Evolutionary conservation across 2,797 vertebrate genomes (phyloP), one percentile per base, ranked within the genome.

Genomic region (Etheostoma perlongum): DNA sequence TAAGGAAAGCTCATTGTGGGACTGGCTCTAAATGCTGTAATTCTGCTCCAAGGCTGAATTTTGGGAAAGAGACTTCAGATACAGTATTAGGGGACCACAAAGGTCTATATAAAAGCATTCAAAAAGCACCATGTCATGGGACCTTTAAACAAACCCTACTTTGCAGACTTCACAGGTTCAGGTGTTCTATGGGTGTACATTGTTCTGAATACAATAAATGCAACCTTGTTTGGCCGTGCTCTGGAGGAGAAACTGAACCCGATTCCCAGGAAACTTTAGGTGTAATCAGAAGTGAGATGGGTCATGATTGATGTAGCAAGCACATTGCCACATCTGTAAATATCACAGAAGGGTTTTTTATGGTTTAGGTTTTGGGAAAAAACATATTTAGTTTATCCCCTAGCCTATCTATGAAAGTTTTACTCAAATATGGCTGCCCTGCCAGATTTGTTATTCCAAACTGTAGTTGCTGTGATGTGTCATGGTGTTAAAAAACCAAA

Each of bases 371-470:
- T 48, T 72, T 47, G 11, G 4, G 19, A 69, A 68, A 68, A 27
- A 58, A 52, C 51, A 59, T 4, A 27, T 72, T 6, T 30, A 1
- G 68, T 55, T 65, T 59, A 60, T 62, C 18, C 44, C n/a, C 1
- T 1, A 10, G 25, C 60, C 30, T 33, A 48, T 71, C 72, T 65
- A 67, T 72, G 47, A 74, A 59, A 23, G 18, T 63, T 62, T 68
- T 49, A 48, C 23, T 44, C 55, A 61, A 47, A 57, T 36, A 60
- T 25, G 19, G 23, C 62, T 42, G 36, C 67, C 49, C 36, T 65
- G 51, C 19, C 52, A 18, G 60, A 61, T 67, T 65, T 81, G 60
- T 71, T 78, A 65, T 72, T 81, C 70, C 27, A 74, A n/a, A 54
- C 33, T 69, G 8, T 44, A 52, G 51, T 77, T 76, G 73, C 36